Evolutionary conservation across 2,113 vertebrate genomes (phyloP), one percentile per base, ranked within the genome.

Genomic region (Poecilia latipinna): DNA sequence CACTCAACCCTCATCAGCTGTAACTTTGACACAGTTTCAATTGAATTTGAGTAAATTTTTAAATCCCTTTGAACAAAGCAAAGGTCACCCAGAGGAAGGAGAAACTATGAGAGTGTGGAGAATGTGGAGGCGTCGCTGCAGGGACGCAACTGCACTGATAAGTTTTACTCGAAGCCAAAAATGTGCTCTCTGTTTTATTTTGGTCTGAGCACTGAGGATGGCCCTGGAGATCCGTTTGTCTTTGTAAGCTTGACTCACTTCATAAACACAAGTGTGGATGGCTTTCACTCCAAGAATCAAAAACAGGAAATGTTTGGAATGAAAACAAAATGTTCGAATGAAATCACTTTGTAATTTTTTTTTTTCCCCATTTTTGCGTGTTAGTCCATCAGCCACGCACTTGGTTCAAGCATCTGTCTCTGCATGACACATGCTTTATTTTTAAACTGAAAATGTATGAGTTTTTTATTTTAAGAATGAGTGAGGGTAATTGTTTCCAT

Each of bases 121-220:
- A 54, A 65, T 57, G 63, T 15, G 54, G 51, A 70, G 71, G 70
- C 72, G 87, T 63, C 60, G 72, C 44, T 64, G 69, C 74, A 72
- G 79, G 75, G 77, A 66, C 39, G 68, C 22, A 57, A 80, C 65
- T 64, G 80, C 48, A 82, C 78, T 75, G 70, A 78, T 32, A 37
- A 60, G 77, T 82, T 86, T 89, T 6, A 66, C 82, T 87, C 22
- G 42, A 65, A 74, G 80, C 75, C 88, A 91, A 62, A 83, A 87
- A 88, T 83, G 75, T 82, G 78, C 77, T 89, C 54, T 78, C 86
- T 85, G 82, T 90, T 92, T 75, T 90, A 89, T 86, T 92, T 89
- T 63, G 19, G 82, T 85, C 68, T 74, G 82, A 84, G 78, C 87
- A 74, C 69, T 76, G 77, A 72, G 42, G 68, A 68, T 42, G 66